These are phyloP conservation scores for Galendromus occidentalis DNA, from an alignment of 1,140 invertebrate species.

Conservation along the genomic window DNA sequence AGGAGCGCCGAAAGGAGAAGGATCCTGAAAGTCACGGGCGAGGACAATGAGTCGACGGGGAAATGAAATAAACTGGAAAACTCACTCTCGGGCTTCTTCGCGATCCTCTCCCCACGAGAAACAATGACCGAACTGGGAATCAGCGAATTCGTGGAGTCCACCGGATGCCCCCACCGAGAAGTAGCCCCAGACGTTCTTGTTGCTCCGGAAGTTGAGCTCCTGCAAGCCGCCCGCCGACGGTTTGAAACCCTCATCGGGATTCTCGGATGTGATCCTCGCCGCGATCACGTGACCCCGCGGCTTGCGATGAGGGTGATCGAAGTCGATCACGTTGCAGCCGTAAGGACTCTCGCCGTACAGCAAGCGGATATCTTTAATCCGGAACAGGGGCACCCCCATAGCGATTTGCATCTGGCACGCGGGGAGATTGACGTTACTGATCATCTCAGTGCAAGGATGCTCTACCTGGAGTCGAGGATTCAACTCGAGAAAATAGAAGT, in stretches of 20 bases:
- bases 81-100: slow-evolving; percentile 78
- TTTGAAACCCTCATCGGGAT: slow-evolving; percentile 98
- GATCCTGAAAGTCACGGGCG: background rate
- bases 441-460: slow-evolving; percentile 99
- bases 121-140: slow-evolving; percentile 98
- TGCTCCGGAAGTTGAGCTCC: slow-evolving; percentile 92
- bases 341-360: slow-evolving; percentile 80
- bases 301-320: slow-evolving; percentile 61
- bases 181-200: slow-evolving; percentile 99
- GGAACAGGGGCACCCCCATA: slow-evolving; percentile 89
- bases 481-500: slow-evolving; percentile 89
- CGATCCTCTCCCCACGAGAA: slow-evolving; percentile 98
- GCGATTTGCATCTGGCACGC: slow-evolving; percentile 89
- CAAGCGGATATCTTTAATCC: slow-evolving; percentile 86
- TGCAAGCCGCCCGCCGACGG: slow-evolving; percentile 94
- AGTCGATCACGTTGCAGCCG: slow-evolving; percentile 65
- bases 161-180: slow-evolving; percentile 94
- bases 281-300: slow-evolving; percentile 96
- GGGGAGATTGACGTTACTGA: slow-evolving; percentile 92
- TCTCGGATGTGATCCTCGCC: slow-evolving; percentile 94
- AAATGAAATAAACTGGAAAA: slow-evolving; percentile 16
- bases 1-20: background rate
- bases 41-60: background rate
- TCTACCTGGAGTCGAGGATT: slow-evolving; percentile 95
- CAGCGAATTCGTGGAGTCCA: slow-evolving; percentile 94